A percentile compares a stretch with the other conserved stretches of the same genome.
phyloP scores from a whole-genome alignment of 2,888 invertebrate species.

The Mythimna loreyi region DNA sequence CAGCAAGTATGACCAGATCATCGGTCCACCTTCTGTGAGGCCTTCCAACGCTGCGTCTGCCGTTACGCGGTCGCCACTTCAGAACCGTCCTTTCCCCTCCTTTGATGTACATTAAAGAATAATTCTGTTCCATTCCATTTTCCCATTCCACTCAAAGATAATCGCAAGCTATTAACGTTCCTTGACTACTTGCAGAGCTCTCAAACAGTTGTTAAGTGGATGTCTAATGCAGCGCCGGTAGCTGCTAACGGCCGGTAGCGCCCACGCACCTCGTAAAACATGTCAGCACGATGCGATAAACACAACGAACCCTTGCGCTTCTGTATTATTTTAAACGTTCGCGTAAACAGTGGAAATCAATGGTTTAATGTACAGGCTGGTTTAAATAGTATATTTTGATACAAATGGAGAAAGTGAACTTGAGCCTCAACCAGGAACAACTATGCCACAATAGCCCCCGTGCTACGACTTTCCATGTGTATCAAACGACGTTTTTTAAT shows the following conservation, averaged over 20 bases:
- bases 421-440: no score
- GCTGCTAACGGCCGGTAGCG: slow-evolving; percentile 22
- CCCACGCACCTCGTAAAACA: slow-evolving; percentile 61
- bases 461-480: no score
- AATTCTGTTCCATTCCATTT: background rate
- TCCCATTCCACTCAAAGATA: background rate
- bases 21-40: no score
- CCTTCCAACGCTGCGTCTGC: no score
- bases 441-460: no score
- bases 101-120: no score
- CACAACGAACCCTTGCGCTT: slow-evolving; percentile 43
- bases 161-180: slow-evolving; percentile 24
- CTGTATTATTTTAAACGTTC: slow-evolving; percentile 53
- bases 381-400: background rate
- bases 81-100: no score
- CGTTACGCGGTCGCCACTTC: no score
- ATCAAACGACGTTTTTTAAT: no score
- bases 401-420: no score
- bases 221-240: slow-evolving; percentile 39
- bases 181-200: slow-evolving; percentile 25
- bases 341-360: slow-evolving; percentile 48
- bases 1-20: no score
- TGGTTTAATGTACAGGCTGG: slow-evolving; percentile 28
- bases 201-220: slow-evolving; percentile 60
- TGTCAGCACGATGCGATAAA: slow-evolving; percentile 58